Evolutionary conservation across 1,140 invertebrate genomes (phyloP).

Genomic region (Drosophila erecta): DNA sequence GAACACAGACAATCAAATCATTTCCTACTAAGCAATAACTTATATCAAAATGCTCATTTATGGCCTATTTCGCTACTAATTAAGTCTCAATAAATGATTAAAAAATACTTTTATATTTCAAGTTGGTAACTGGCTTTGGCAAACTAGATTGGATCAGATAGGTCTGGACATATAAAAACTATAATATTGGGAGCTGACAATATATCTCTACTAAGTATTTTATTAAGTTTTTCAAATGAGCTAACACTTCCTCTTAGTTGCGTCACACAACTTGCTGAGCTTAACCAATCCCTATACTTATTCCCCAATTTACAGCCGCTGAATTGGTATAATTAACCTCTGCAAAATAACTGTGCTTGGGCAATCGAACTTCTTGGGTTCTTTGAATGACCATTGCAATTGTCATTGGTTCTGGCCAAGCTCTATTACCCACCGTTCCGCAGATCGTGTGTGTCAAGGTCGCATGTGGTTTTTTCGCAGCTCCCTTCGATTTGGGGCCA

Average conservation of each 20-base stretch:
- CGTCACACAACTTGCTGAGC: conserved; percentile 5
- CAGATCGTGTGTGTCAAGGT: conserved; percentile 49
- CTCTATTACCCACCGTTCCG: conserved; percentile 32
- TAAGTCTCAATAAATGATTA: conserved; percentile 3
- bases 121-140: conserved; percentile 5
- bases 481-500: conserved; percentile 9
- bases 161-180: background rate
- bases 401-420: conserved; percentile 10
- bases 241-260: conserved; percentile 12
- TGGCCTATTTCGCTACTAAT: conserved; percentile 8
- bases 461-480: conserved; percentile 12
- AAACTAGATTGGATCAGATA: background rate
- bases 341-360: conserved; percentile 12
- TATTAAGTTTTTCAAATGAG: background rate
- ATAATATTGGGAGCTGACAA: background rate
- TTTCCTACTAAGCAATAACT: background rate
- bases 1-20: background rate
- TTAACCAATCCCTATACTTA: conserved; percentile 20
- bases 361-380: conserved; percentile 26
- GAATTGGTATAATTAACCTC: conserved; percentile 29
- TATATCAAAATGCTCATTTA: conserved; percentile 6
- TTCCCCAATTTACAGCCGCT: conserved; percentile 17
- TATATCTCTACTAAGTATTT: no score
- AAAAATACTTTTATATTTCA: conserved; percentile 1
- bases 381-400: conserved; percentile 21